Base-by-base conservation (phyloP, 2,113 vertebrate genomes). In the Polypterus senegalus region DNA sequence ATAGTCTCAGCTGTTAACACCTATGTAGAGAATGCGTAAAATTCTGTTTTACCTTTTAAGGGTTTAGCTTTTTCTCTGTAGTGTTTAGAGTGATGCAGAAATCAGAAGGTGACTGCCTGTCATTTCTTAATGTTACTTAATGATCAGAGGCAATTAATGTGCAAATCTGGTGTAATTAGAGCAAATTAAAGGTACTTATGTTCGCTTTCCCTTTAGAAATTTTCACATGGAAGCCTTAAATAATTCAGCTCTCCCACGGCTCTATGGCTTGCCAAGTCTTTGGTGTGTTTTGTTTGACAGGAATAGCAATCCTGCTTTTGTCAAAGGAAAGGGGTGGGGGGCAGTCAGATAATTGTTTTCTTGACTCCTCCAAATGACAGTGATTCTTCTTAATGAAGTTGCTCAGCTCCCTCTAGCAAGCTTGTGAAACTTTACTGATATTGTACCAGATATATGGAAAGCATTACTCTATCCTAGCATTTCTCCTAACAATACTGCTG, bases 111-210 rank as follows among this genome's bases (percentile, higher is more conserved):
- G 64, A 61, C 64, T 61, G 60, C 27, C 47, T 66, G 64, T 66
- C 83, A 82, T 84, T 83, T 80, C 82, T 84, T 88, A 87, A 85
- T 89, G 86, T 88, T 88, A 85, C 86, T 89, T 87, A 86, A 85
- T 86, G 85, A 86, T 87, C 85, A 87, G 77, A 79, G 82, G 83
- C 86, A 89, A 90, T 89, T 89, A 88, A 89, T 86, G 87, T 84
- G 83, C 85, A 88, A 88, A 88, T 89, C 87, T 86, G 84, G 86
- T 87, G 87, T 90, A 88, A 89, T 89, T 88, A 88, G 85, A 86
- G 86, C 82, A 88, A 89, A 88, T 90, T 90, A 90, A 89, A 90
- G 83, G 88, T 89, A 87, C 86, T 90, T 89, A 89, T 88, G 82
- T 88, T 86, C 83, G 79, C 64, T 80, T 81, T 88, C 86, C 87